Evolutionary conservation across 2,797 vertebrate genomes (phyloP), one percentile per base, ranked within the genome.

Genomic region (Semotilus atromaculatus): DNA sequence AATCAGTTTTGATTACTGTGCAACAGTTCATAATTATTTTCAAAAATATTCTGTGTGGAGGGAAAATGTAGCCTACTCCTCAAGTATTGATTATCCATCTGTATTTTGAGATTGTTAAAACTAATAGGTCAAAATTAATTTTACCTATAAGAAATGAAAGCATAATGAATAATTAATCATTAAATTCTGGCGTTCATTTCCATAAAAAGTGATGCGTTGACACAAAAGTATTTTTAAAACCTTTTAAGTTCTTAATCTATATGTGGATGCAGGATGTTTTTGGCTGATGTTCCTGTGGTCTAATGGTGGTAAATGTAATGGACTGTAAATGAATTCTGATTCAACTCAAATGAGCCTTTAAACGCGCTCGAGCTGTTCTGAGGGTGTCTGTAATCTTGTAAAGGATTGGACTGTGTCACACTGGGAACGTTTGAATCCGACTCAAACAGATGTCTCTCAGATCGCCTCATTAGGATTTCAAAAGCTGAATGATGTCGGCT

Each of bases 371-470:
- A 7, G 29, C 23, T 10, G 21, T 76, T 55, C 23, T 38, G 21
- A 26, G 53, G 31, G 43, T 40, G n/a, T 43, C 13, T 23, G 8
- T n/a, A 11, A 58, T 58, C 23, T 58, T n/a, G 23, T n/a, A 11
- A 23, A 16, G 60, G 60, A 1, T 29, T 14, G n/a, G 23, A 58
- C 60, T 71, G 43, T 55, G 19, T 19, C 2, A 34, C 7, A 18
- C 14, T 48, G 7, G 43, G 73, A 71, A 4, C 11, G 13, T 18
- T 4, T 23, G 21, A 31, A 55, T 36, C 67, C 48, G 21, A 34
- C 76, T 53, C 48, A 21, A 70, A 72, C 26, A 58, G n/a, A 81
- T 19, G 62, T 55, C 74, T 85, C 77, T 82, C 79, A 73, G 66
- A 73, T 78, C 5, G 18, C 29, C 53, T 74, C 68, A 34, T 82